These are phyloP conservation scores for Python bivittatus DNA, from an alignment of 2,113 vertebrate genomes.

Conservation along the genomic window DNA sequence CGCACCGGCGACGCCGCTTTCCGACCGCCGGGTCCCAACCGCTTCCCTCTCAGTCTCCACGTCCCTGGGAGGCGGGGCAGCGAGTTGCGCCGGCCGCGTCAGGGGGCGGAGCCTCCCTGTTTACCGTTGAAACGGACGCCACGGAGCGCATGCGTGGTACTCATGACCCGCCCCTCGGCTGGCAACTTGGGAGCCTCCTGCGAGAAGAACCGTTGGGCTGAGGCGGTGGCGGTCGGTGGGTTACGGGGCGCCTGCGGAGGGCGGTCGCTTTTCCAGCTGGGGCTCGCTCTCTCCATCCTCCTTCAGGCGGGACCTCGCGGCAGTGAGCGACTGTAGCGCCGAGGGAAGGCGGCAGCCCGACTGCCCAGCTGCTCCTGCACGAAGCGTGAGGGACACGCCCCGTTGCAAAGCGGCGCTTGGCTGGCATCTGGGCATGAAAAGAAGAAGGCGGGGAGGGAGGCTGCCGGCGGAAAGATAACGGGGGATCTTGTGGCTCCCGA, in stretches of 20 bases:
- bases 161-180: background rate
- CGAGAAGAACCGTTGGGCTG: background rate
- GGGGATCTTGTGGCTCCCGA: background rate
- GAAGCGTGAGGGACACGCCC: background rate
- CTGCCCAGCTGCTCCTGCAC: background rate
- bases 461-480: too few species aligned
- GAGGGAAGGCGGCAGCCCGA: background rate
- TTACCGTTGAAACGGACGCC: background rate
- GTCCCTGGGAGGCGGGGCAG: background rate
- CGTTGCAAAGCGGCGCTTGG: background rate
- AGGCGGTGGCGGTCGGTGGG: background rate
- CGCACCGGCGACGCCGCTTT: background rate
- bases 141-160: background rate
- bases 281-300: background rate
- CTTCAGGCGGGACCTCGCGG: background rate
- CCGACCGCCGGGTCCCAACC: background rate
- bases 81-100: background rate
- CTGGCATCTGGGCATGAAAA: background rate
- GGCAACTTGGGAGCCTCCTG: background rate
- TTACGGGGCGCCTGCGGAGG: background rate
- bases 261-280: too few species aligned
- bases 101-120: background rate
- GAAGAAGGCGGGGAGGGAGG: background rate
- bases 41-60: too few species aligned
- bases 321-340: background rate